Evolutionary conservation across 1,140 invertebrate genomes (phyloP), one percentile per base, ranked within the genome.

Genomic region (Drosophila navojoa): DNA sequence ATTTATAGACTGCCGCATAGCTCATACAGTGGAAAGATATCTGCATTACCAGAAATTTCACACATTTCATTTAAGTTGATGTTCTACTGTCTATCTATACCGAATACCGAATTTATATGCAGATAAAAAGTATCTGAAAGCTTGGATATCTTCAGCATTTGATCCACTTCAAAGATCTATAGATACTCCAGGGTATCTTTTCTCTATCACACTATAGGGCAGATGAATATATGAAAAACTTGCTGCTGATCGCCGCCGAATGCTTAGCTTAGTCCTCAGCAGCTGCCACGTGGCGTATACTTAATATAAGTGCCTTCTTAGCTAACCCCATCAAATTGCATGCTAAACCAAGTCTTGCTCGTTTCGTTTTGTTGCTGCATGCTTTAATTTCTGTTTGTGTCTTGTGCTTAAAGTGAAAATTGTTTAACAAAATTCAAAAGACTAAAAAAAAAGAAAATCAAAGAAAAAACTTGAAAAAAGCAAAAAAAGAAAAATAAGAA

Each of bases 351-450:
- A 22, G 27, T 55, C 49, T 55, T 60, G 64, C 40, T 60, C 45
- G 44, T 63, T 70, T 42, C 5, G 5, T n/a, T 40, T 5, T 47
- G 22, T 55, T 62, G 27, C 29, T 52, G 53, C 27, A 66, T 54
- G 52, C 11, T 16, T 29, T 38, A n/a, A 32, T 63, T 22, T 57
- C 45, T 25, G 49, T 67, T 52, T 50, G 62, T 59, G 54, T 57
- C 22, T 53, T 67, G 70, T 72, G 63, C 40, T 72, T 60, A 68
- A 72, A 72, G 71, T 73, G 71, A 53, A 59, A 52, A 40, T 9
- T 11, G 13, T 27, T 32, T 25, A 42, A 42, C 49, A 5, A 11
- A 57, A 47, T 10, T 4, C 13, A 61, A 25, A 35, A n/a, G 44
- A 44, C n/a, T n/a, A n/a, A 59, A 32, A 1, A 16, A 13, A 47